Evolutionary conservation across 2,113 vertebrate species (phyloP), one percentile per base, ranked within the genome.

Genomic region (Cephalopterus ornatus): DNA sequence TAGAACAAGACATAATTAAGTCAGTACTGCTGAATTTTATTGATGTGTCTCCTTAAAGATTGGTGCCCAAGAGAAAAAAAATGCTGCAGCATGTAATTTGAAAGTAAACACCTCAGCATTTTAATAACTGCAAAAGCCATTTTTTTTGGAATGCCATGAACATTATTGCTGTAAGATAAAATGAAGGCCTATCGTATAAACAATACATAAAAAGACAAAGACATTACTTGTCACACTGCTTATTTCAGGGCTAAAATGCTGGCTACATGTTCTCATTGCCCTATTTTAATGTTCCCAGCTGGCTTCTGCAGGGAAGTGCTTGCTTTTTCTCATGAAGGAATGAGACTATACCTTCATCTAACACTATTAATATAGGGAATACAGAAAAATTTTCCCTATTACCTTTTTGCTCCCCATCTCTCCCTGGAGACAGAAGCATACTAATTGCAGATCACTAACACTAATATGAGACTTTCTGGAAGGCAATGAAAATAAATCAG

Each of bases 151-250:
- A 92, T 92, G 41, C 32, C 44, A 41, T 17, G 53, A 93, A 92
- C 30, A 41, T 96, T 78, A 93, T 47, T 82, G 73, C 52, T 89
- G 18, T 65, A 78, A 92, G 88, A 89, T 46, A 75, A 90, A 94
- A 81, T 5, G 4, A 96, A 93, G 76, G 65, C 78, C 53, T 49
- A 70, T 84, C 37, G 72, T 79, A 85, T 86, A 96, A 96, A 77
- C n/a, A 91, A 65, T 42, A 68, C 88, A 91, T 89, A 94, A 94
- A 86, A 94, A 92, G 65, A 87, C 73, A 91, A 94, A 92, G 67
- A 66, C 33, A 53, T 23, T 85, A 35, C 59, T 75, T 91, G 79
- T 80, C 52, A 72, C 49, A 58, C 8, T 86, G 59, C 56, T 92
- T 82, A 73, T 91, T 89, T 81, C 73, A 95, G 68, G n/a, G 30